phyloP scores from a whole-genome alignment of 2,888 invertebrate genomes.

The Oeneis ivallda region DNA sequence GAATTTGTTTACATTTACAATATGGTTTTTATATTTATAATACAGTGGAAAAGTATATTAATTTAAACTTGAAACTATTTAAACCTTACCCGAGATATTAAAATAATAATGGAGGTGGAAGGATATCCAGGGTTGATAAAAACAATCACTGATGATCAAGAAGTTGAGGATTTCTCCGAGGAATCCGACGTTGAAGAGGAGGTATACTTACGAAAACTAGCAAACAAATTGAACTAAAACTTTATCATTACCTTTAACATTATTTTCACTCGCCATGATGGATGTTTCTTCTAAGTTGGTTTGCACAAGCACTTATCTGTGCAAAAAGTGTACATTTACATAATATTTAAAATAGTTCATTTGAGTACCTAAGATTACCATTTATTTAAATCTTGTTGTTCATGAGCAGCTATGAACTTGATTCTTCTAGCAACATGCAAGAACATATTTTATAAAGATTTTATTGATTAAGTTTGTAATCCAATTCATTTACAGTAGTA shows the following conservation, averaged over 20 bases:
- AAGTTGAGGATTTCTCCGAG: conserved; percentile 89
- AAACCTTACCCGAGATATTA: neutral
- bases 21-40: neutral
- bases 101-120: conserved; percentile 48
- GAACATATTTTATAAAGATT: too few relatives aligned
- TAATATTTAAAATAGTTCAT: neutral
- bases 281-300: neutral
- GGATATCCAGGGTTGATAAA: conserved; percentile 85
- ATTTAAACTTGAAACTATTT: neutral
- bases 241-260: neutral
- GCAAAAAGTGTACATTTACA: neutral
- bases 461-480: too few relatives aligned
- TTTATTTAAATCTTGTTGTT: too few relatives aligned
- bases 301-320: neutral
- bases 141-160: conserved; percentile 92
- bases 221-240: neutral
- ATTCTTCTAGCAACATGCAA: too few relatives aligned
- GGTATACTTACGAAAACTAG: conserved; percentile 65
- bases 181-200: conserved; percentile 91
- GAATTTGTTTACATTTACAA: neutral
- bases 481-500: too few relatives aligned
- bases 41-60: neutral
- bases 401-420: too few relatives aligned
- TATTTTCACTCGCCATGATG: neutral
- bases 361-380: too few relatives aligned